phyloP scores from a whole-genome alignment of 2,888 invertebrate species.

The Nesidiocoris tenuis region DNA sequence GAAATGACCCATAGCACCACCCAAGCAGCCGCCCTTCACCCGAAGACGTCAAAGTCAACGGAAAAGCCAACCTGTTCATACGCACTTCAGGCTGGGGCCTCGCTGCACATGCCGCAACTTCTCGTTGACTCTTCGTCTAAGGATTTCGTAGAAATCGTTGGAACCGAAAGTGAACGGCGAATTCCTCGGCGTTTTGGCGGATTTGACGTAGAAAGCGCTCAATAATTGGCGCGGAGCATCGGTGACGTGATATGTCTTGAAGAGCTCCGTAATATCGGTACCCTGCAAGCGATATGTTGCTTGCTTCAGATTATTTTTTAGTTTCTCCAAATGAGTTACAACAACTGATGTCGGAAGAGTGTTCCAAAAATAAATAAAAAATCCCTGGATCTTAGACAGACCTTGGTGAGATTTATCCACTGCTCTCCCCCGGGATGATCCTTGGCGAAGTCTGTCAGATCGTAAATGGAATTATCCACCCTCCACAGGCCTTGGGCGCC shows the following conservation, averaged over 20 bases:
- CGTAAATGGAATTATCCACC: constrained; percentile 74
- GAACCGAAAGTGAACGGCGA: constrained; percentile 72
- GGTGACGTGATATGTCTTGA: constrained; percentile 70
- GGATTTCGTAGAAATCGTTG: constrained; percentile 71
- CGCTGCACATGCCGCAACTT: background rate
- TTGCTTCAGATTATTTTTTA: too few relatives aligned
- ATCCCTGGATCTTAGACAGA: too few relatives aligned
- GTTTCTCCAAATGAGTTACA: too few relatives aligned
- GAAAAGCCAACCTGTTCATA: too few relatives aligned
- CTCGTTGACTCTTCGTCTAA: constrained; percentile 57
- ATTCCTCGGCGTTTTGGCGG: constrained; percentile 65
- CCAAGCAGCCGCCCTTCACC: too few relatives aligned
- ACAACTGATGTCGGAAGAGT: too few relatives aligned
- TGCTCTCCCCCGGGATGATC: constrained; percentile 83
- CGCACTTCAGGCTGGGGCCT: constrained; percentile 11
- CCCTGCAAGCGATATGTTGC: constrained; percentile 65
- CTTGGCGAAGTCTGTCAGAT: constrained; percentile 74
- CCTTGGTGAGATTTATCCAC: constrained; percentile 62
- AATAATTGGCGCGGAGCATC: constrained; percentile 62
- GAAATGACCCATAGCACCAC: too few relatives aligned
- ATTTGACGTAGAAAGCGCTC: constrained; percentile 65
- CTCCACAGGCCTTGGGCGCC: constrained; percentile 77
- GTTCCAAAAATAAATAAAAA: too few relatives aligned
- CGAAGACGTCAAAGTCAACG: too few relatives aligned
- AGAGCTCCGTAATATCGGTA: constrained; percentile 77